Evolutionary conservation across 2,797 vertebrate species (phyloP).

Genomic region (Mormyrus hasselquistii): DNA sequence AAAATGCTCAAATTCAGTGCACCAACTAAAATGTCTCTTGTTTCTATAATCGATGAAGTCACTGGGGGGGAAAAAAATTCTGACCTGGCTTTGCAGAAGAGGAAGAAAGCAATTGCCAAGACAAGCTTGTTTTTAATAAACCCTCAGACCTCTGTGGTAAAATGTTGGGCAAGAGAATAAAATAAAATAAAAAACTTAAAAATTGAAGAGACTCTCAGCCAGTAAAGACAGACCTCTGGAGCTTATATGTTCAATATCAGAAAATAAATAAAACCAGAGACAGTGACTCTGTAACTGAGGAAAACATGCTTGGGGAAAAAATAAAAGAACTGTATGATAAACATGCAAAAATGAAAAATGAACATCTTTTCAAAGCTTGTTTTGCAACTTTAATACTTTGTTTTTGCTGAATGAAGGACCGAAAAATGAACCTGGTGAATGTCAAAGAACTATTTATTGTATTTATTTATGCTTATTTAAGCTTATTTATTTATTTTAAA

Average conservation of each 20-base stretch:
- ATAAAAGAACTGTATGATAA: conserved; percentile 33
- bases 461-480: conserved; percentile 51
- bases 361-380: conserved; percentile 44
- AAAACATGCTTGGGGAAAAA: conserved; percentile 38
- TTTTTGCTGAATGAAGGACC: conserved; percentile 23
- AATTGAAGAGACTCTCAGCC: conserved; percentile 13
- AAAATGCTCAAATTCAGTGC: conserved; percentile 24
- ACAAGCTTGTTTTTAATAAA: conserved; percentile 3
- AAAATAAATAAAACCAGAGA: conserved; percentile 20
- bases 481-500: conserved; percentile 46
- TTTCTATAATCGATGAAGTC: not conserved
- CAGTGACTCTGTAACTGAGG: conserved; percentile 23
- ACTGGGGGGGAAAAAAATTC: not conserved
- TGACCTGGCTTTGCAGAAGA: conserved; percentile 10
- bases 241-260: conserved; percentile 5
- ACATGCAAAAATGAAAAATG: conserved; percentile 33
- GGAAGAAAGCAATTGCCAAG: not conserved
- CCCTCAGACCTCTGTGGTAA: not conserved
- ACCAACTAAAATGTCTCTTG: not conserved
- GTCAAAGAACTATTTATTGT: conserved; percentile 63
- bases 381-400: conserved; percentile 32
- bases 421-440: conserved; percentile 63
- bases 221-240: conserved; percentile 6
- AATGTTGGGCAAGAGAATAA: not conserved
- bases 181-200: not conserved